Evolutionary conservation across 30 jellyfish, hydroid and myxozoan genomes (phyloP), one percentile per base, ranked within the genome.

Genomic region (Sanderia malayensis): DNA sequence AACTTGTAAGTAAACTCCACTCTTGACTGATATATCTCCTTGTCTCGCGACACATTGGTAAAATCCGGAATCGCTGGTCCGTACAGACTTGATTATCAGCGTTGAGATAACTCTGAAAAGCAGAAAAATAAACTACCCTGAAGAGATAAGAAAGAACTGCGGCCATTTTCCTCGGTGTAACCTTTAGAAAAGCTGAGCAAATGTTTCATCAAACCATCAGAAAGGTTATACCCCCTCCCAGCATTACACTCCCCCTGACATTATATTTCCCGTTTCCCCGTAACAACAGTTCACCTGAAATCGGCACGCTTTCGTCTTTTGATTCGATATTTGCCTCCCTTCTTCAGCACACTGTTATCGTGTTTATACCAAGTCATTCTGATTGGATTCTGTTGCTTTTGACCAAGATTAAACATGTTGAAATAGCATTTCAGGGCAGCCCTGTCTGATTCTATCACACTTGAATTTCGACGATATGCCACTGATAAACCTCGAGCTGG

Each of bases 341-440:
- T 69, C 44, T 28, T 25, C 30, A 31, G 47, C 31, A 67, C 28
- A 11, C 44, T 31, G 57, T 29, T 55, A 26, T 31, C 61, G 47
- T 72, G 57, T 15, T 27, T 64, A 66, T 46, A 29, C 83, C 88
- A 66, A n/a, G 18, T 11, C 28, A 71, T 46, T 18, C 27, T 74
- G 53, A 74, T 24, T n/a, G 49, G 46, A 24, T 69, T 57, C 13
- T 46, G 46, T 1, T 73, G 2, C 47, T 44, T 83, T 23, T 63
- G 13, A 34, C 78, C 47, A 18, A 64, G 29, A 3, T 30, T 29
- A 55, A 18, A 67, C 33, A 58, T 74, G 28, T 73, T 64, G 73
- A 83, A 83, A 58, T 49, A 63, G 47, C 95, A 83, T 41, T 73
- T 73, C 67, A 83, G 58, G 31, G 83, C 47, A 6, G 72, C 95